phyloP scores from a whole-genome alignment of 2,797 vertebrate species.

The Pseudocheirus occidentalis region DNA sequence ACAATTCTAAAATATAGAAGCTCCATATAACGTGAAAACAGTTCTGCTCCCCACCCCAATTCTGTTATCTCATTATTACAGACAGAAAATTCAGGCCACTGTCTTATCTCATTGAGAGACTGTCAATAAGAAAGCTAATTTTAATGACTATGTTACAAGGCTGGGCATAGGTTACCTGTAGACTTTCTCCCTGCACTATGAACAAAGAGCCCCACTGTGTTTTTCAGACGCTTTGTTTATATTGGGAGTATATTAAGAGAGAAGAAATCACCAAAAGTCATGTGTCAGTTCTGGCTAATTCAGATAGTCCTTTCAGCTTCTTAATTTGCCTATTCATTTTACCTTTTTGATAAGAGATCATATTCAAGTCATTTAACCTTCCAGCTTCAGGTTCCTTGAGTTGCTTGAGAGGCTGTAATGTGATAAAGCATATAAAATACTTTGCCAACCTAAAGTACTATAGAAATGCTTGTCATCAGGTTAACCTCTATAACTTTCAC shows the following conservation, averaged over 20 bases:
- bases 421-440: neutral
- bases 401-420: neutral
- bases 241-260: neutral
- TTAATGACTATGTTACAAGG: neutral
- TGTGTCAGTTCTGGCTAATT: neutral
- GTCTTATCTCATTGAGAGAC: neutral
- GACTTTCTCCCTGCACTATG: neutral
- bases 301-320: constrained; percentile 7
- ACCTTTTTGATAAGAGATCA: neutral
- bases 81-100: neutral
- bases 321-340: neutral
- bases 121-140: neutral
- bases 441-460: neutral
- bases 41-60: no score
- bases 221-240: neutral
- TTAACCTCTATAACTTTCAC: neutral
- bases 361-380: neutral
- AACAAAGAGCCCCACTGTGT: neutral
- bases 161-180: neutral
- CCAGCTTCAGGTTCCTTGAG: neutral
- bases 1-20: neutral
- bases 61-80: neutral
- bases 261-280: neutral
- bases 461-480: neutral
- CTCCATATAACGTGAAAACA: neutral